A percentile compares a stretch with the other conserved stretches of the same genome.
phyloP scores from a whole-genome alignment of 2,888 invertebrate species.

The Chalcosyrphus nemorum region DNA sequence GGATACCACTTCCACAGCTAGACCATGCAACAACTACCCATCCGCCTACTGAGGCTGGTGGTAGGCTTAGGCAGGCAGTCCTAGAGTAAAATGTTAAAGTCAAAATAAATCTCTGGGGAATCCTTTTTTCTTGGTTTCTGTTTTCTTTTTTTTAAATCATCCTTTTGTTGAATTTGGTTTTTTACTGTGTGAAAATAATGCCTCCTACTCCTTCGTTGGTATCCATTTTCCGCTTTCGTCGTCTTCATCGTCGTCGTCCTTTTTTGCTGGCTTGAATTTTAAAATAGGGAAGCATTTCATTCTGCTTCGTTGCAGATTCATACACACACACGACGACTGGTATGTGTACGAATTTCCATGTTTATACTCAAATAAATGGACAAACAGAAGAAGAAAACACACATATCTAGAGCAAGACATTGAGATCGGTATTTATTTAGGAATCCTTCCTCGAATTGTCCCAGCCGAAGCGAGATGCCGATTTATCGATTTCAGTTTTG shows the following conservation, averaged over 20 bases:
- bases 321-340: slow-evolving; percentile 51
- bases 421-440: slow-evolving; percentile 46
- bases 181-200: not conserved
- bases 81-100: slow-evolving; percentile 48
- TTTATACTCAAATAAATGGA: slow-evolving; percentile 56
- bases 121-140: slow-evolving; percentile 7
- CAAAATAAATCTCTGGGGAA: slow-evolving; percentile 59
- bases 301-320: slow-evolving; percentile 49
- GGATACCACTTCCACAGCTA: not conserved
- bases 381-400: slow-evolving; percentile 23
- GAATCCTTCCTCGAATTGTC: slow-evolving; percentile 38
- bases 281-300: slow-evolving; percentile 35
- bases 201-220: not conserved
- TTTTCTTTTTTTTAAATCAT: slow-evolving; percentile 20
- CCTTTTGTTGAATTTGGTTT: slow-evolving; percentile 26
- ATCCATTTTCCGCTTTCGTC: not conserved
- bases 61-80: slow-evolving; percentile 33
- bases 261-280: slow-evolving; percentile 36
- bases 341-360: slow-evolving; percentile 38
- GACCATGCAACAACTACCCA: slow-evolving; percentile 49
- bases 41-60: not conserved
- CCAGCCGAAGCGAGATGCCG: slow-evolving; percentile 42
- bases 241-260: not conserved
- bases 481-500: slow-evolving; percentile 63
- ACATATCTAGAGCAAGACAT: slow-evolving; percentile 19